A percentile compares a stretch with the other conserved stretches of the same genome.
Evolutionary conservation across 2,888 invertebrate species (phyloP).

Genomic region (Drosophila basisetae): DNA sequence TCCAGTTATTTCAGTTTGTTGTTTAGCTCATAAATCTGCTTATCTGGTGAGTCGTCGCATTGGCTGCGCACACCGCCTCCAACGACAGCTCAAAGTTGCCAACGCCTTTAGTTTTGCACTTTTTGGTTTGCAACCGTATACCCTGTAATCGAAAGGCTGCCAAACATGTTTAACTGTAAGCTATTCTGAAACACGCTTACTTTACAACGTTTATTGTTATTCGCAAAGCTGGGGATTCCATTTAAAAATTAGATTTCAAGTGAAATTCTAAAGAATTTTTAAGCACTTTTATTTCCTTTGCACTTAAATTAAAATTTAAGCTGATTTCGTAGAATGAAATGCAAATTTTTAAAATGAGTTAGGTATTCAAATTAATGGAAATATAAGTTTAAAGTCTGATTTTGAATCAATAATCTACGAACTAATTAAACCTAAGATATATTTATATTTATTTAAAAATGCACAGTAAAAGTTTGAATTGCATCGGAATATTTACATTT

Average conservation of each 20-base stretch:
- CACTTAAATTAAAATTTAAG: not conserved
- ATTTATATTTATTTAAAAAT: not conserved
- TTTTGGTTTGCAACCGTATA: slow-evolving; percentile 27
- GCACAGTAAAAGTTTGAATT: not conserved
- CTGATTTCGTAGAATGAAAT: not conserved
- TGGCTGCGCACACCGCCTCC: slow-evolving; percentile 55
- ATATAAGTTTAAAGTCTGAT: not conserved
- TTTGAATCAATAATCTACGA: not conserved
- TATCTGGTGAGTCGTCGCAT: slow-evolving; percentile 70
- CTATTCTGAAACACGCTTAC: not conserved
- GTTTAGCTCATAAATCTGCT: slow-evolving; percentile 81
- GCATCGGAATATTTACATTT: not conserved
- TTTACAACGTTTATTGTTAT: not conserved
- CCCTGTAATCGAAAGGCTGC: slow-evolving; percentile 29
- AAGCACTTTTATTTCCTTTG: not conserved
- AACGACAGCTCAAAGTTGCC: slow-evolving; percentile 52
- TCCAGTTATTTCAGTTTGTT: slow-evolving; percentile 77
- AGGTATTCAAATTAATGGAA: not conserved
- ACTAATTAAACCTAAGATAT: not conserved
- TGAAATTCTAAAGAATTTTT: not conserved
- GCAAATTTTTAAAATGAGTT: not conserved
- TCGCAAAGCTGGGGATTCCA: not conserved
- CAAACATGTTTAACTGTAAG: not conserved
- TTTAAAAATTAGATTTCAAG: not conserved
- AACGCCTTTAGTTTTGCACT: slow-evolving; percentile 13